Evolutionary conservation across 1,140 invertebrate species (phyloP), one percentile per base, ranked within the genome.

Genomic region (Semibalanus balanoides): DNA sequence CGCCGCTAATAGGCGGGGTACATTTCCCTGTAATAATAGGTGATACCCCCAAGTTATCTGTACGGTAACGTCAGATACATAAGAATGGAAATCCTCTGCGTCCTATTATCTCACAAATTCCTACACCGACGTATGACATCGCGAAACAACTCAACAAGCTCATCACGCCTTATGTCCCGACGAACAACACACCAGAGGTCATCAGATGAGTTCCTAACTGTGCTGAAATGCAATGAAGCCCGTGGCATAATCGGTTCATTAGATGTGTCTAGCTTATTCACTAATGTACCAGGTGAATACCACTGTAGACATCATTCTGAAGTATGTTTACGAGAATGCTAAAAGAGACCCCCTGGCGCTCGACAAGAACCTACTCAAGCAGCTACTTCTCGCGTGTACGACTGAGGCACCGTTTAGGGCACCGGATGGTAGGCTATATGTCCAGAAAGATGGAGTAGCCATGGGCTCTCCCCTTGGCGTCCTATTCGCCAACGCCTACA

Each of bases 391-490:
- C 35, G 17, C 35, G 17, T 40, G 72, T 30, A 31, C 31, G 17
- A 73, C 29, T 30, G 31, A 30, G 31, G 72, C 31, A 30, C 72
- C 31, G 3, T 73, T 73, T 31, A 73, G 29, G 17, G 29, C 29
- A 7, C 29, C 72, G 17, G 40, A 29, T 17, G 29, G 75, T 75
- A 28, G 5, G 19, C 28, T 76, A 27, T 76, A 76, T 22, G 35
- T 73, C 31, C 76, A 76, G 17, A 76, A 74, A 11, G 31, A 76
- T 31, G 17, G 72, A 30, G 72, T 76, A n/a, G 76, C 22, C 1
- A 75, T 76, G 76, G 76, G 72, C 76, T 74, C 72, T n/a, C 76
- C 76, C 28, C 70, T 76, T 30, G 71, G 51, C 31, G 76, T 76
- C 73, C 31, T 75, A 28, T 76, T 76, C 25, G 29, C 51, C 5